These are phyloP conservation scores for Thelaira solivaga DNA, from an alignment of 2,888 invertebrate species.

Conservation along the genomic window DNA sequence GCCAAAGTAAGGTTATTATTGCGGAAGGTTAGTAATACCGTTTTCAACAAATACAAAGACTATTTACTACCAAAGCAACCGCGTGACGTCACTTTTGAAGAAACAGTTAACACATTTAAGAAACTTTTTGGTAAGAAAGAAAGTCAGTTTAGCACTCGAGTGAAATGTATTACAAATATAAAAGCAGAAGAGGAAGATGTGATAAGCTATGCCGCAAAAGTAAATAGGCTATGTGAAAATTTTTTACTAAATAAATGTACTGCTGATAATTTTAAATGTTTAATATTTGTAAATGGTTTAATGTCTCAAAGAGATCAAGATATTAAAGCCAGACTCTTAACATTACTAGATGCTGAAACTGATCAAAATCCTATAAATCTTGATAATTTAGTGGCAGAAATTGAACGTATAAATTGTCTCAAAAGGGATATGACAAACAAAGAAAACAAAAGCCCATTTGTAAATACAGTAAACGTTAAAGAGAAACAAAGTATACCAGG, in stretches of 20 bases:
- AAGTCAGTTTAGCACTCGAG: slow-evolving; percentile 4
- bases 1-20: slow-evolving; percentile 42
- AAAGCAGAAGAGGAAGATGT: neutral
- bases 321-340: slow-evolving; percentile 21
- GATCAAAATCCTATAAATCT: neutral
- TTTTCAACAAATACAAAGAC: slow-evolving; percentile 42
- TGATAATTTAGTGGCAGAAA: slow-evolving; percentile 22
- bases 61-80: slow-evolving; percentile 38
- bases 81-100: slow-evolving; percentile 18
- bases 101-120: slow-evolving; percentile 16
- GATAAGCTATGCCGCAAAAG: slow-evolving; percentile 21
- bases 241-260: slow-evolving; percentile 28
- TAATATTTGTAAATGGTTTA: slow-evolving; percentile 37
- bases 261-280: slow-evolving; percentile 37
- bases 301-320: slow-evolving; percentile 22
- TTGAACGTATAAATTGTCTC: slow-evolving; percentile 1
- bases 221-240: slow-evolving; percentile 44
- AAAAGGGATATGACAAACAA: neutral
- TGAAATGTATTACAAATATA: neutral
- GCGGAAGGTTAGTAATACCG: neutral
- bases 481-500: no score
- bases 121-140: slow-evolving; percentile 35
- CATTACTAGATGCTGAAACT: slow-evolving; percentile 19
- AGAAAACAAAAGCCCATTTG: neutral
- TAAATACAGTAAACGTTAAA: neutral